These are phyloP conservation scores for Australoheros scitulus DNA, from an alignment of 2,113 vertebrate species.

Conservation along the genomic window DNA sequence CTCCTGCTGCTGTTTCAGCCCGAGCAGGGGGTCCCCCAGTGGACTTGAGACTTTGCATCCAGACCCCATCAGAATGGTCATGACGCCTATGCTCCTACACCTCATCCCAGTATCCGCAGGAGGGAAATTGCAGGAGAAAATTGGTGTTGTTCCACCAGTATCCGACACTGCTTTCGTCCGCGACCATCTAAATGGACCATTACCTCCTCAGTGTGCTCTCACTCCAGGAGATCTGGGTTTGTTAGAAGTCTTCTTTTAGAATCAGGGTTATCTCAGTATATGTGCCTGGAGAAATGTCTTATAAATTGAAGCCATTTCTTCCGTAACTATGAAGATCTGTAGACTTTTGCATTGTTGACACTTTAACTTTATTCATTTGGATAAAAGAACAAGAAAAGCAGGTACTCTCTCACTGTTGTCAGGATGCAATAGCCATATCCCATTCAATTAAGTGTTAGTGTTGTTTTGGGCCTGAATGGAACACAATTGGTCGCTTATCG, in stretches of 20 bases:
- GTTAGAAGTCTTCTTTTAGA: conserved; percentile 47
- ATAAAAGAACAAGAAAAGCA: neutral
- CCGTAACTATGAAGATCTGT: neutral
- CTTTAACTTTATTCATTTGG: conserved; percentile 25
- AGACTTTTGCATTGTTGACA: conserved; percentile 12
- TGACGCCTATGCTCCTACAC: conserved; percentile 37
- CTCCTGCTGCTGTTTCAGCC: conserved; percentile 25
- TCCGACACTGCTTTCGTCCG: conserved; percentile 56
- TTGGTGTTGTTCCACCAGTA: conserved; percentile 73
- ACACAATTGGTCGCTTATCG: neutral
- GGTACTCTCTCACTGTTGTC: neutral
- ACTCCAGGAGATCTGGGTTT: conserved; percentile 56
- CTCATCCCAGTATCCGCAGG: conserved; percentile 71
- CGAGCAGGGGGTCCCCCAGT: conserved; percentile 16
- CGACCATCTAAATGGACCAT: conserved; percentile 71
- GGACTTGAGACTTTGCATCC: conserved; percentile 30
- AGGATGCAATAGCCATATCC: neutral
- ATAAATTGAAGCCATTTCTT: conserved; percentile 36
- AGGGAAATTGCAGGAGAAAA: conserved; percentile 75
- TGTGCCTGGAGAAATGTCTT: conserved; percentile 16
- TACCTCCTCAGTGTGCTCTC: conserved; percentile 67
- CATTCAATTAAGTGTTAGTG: neutral
- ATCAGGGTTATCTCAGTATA: conserved; percentile 30
- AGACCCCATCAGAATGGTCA: conserved; percentile 49
- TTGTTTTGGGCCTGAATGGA: neutral